phyloP scores from a whole-genome alignment of 2,888 invertebrate genomes.

The Drosophila tripunctata region DNA sequence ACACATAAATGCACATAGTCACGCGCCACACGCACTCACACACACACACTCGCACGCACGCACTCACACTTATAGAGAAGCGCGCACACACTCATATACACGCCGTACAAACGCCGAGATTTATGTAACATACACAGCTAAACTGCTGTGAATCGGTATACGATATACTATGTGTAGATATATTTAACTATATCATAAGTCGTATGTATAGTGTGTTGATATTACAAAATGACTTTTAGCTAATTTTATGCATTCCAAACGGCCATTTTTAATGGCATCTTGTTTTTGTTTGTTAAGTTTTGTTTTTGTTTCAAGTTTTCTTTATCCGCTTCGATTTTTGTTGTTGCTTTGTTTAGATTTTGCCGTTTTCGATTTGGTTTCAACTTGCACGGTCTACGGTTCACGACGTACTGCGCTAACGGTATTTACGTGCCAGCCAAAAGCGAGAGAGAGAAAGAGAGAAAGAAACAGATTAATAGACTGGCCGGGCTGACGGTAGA shows the following conservation, averaged over 20 bases:
- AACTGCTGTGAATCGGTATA: conserved; percentile 20
- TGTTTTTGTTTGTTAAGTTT: conserved; percentile 21
- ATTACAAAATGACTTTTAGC: background rate
- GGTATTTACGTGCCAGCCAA: conserved; percentile 57
- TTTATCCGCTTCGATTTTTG: conserved; percentile 20
- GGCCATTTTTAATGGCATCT: conserved; percentile 46
- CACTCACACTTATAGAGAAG: conserved; percentile 30
- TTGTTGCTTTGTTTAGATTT: background rate
- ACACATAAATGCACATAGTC: conserved; percentile 21
- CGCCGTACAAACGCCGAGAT: conserved; percentile 51
- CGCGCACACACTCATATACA: conserved; percentile 28
- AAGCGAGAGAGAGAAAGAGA: conserved; percentile 6
- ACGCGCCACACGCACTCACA: conserved; percentile 31
- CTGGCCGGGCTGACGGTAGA: conserved; percentile 10
- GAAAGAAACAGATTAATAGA: conserved; percentile 13
- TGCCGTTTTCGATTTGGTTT: conserved; percentile 27
- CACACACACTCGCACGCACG: conserved; percentile 28
- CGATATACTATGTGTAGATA: background rate
- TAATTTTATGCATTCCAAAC: conserved; percentile 20
- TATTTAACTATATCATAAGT: background rate
- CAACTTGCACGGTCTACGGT: conserved; percentile 77
- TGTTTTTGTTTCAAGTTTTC: conserved; percentile 20
- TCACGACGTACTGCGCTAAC: conserved; percentile 77
- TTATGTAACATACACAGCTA: conserved; percentile 70
- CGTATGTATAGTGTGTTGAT: background rate